These are phyloP conservation scores for Heterocephalus glaber DNA, from an alignment of 2,113 vertebrate species.

Conservation along the genomic window DNA sequence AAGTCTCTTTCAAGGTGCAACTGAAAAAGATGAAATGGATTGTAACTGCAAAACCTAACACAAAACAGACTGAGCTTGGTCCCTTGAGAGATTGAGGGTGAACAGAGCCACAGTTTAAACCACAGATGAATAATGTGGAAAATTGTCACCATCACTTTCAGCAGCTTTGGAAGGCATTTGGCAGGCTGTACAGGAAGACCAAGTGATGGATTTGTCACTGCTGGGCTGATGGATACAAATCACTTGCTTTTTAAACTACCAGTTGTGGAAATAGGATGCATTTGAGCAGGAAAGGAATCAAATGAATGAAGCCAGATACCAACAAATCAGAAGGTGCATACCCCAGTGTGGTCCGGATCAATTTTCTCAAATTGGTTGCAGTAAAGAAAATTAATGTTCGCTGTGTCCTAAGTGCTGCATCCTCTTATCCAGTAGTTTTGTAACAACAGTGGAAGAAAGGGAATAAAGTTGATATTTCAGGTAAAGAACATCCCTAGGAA, in stretches of 20 bases:
- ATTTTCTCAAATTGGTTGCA: slow-evolving; percentile 46
- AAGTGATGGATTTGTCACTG: slow-evolving; percentile 73
- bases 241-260: slow-evolving; percentile 64
- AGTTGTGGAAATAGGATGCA: slow-evolving; percentile 33
- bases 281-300: slow-evolving; percentile 44
- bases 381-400: slow-evolving; percentile 64
- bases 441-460: not conserved
- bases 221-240: slow-evolving; percentile 71
- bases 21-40: slow-evolving; percentile 59
- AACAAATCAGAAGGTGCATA: slow-evolving; percentile 30
- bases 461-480: not conserved
- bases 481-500: not conserved
- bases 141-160: slow-evolving; percentile 72
- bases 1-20: not conserved
- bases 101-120: slow-evolving; percentile 60
- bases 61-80: slow-evolving; percentile 28
- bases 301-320: slow-evolving; percentile 57
- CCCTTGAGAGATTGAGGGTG: slow-evolving; percentile 42
- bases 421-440: not conserved
- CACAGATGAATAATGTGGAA: slow-evolving; percentile 67
- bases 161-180: slow-evolving; percentile 61
- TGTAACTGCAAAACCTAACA: slow-evolving; percentile 57
- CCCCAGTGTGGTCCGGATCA: slow-evolving; percentile 17
- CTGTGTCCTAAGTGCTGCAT: not conserved
- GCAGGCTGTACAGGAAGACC: slow-evolving; percentile 44